A percentile compares a stretch with the other conserved stretches of the same genome.
phyloP scores from a whole-genome alignment of 2,797 vertebrate genomes.

The Sternarchorhynchus goeldii region DNA sequence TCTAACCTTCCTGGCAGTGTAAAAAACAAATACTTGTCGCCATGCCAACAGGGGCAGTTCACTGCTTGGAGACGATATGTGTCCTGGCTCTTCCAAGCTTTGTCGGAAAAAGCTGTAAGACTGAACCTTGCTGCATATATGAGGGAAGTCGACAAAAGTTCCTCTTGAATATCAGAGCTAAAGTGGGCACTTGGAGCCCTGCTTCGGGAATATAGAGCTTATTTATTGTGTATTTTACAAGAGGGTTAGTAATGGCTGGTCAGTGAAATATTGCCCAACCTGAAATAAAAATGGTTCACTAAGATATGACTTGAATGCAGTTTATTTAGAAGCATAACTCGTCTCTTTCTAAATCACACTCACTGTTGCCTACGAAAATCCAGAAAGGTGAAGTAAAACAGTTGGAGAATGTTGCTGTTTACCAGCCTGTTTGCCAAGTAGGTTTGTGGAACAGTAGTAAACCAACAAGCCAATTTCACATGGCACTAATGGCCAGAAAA shows the following conservation, averaged over 20 bases:
- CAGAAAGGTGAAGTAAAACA: not conserved
- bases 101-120: not conserved
- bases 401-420: not conserved
- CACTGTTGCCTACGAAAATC: not conserved
- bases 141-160: not conserved
- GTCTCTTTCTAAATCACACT: not conserved
- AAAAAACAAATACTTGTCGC: slow-evolving; percentile 49
- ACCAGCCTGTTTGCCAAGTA: not conserved
- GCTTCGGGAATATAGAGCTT: not conserved
- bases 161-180: slow-evolving; percentile 1
- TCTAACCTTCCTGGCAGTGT: slow-evolving; percentile 26
- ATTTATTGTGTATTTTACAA: not conserved
- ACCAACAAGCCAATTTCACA: slow-evolving; percentile 9
- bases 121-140: slow-evolving; percentile 22
- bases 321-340: not conserved
- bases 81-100: slow-evolving; percentile 32
- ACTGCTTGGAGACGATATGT: slow-evolving; percentile 34
- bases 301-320: not conserved
- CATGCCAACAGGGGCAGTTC: slow-evolving; percentile 45
- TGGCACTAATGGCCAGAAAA: slow-evolving; percentile 23
- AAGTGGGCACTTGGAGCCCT: not conserved
- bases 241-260: not conserved
- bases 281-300: not conserved
- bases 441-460: not conserved
- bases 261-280: not conserved